These are phyloP conservation scores for Spodoptera litura DNA, from an alignment of 1,140 invertebrate species.

Conservation along the genomic window DNA sequence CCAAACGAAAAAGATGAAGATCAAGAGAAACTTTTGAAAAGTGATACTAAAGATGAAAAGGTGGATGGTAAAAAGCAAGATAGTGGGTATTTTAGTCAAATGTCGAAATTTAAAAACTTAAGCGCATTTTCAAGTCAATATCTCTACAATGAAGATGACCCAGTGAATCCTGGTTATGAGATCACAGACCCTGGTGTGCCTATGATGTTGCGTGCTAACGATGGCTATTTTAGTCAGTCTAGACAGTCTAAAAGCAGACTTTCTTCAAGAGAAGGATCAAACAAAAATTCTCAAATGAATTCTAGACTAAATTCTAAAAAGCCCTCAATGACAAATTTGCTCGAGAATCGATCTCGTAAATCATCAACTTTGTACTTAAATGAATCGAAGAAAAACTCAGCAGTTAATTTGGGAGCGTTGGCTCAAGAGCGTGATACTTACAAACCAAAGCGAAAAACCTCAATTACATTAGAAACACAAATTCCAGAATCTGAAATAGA, in stretches of 20 bases:
- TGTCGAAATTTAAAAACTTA: slow-evolving; percentile 78
- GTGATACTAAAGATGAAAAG: slow-evolving; percentile 51
- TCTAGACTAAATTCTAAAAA: slow-evolving; percentile 80
- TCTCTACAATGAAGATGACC: slow-evolving; percentile 89
- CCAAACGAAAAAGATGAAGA: slow-evolving; percentile 59
- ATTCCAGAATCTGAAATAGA: slow-evolving; percentile 84
- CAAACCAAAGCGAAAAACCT: slow-evolving; percentile 81
- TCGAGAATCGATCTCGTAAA: slow-evolving; percentile 79
- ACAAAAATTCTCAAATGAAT: slow-evolving; percentile 70
- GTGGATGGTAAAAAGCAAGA: slow-evolving; percentile 62
- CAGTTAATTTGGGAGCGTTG: slow-evolving; percentile 73
- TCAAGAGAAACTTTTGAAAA: slow-evolving; percentile 66
- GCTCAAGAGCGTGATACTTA: slow-evolving; percentile 70
- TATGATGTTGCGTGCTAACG: slow-evolving; percentile 89
- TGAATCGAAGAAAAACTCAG: slow-evolving; percentile 83
- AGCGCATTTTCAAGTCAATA: slow-evolving; percentile 89
- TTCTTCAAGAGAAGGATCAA: slow-evolving; percentile 80
- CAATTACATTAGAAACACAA: slow-evolving; percentile 73
- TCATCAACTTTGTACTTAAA: slow-evolving; percentile 81
- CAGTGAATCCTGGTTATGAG: slow-evolving; percentile 87
- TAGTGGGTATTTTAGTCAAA: slow-evolving; percentile 78
- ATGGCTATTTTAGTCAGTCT: slow-evolving; percentile 87
- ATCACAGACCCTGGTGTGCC: slow-evolving; percentile 88
- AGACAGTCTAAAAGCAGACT: slow-evolving; percentile 83
- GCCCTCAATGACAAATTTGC: slow-evolving; percentile 80